phyloP scores from a whole-genome alignment of 2,888 invertebrate genomes.

The Acronicta leporina region DNA sequence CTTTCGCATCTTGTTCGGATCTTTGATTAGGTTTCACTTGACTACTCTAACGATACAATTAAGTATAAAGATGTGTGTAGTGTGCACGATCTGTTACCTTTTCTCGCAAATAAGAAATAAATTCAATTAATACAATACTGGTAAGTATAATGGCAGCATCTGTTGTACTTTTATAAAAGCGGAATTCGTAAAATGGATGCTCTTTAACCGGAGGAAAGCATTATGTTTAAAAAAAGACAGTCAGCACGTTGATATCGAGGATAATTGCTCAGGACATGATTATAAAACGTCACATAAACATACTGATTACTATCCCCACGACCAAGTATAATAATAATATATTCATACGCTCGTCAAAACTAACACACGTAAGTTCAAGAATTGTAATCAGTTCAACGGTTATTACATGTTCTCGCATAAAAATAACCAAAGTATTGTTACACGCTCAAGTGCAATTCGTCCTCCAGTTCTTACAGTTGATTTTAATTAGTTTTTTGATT shows the following conservation, averaged over 20 bases:
- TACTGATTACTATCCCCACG: background rate
- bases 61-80: too few relatives aligned
- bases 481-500: slow-evolving; percentile 72
- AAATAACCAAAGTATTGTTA: slow-evolving; percentile 65
- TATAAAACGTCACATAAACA: too few relatives aligned
- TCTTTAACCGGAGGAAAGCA: too few relatives aligned
- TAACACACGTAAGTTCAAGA: slow-evolving; percentile 43
- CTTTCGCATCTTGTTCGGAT: slow-evolving; percentile 14
- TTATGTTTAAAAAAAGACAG: too few relatives aligned
- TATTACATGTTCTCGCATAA: slow-evolving; percentile 60
- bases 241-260: too few relatives aligned
- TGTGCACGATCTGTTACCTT: too few relatives aligned
- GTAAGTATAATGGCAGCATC: too few relatives aligned
- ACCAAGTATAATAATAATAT: slow-evolving; percentile 7
- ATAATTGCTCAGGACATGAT: too few relatives aligned
- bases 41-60: background rate
- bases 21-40: slow-evolving; percentile 6
- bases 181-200: too few relatives aligned
- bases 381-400: slow-evolving; percentile 46
- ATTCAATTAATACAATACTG: too few relatives aligned
- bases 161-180: too few relatives aligned
- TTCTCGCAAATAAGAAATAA: too few relatives aligned
- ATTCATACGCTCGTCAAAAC: slow-evolving; percentile 31
- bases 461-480: slow-evolving; percentile 53
- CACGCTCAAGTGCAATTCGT: slow-evolving; percentile 47